phyloP scores from a whole-genome alignment of 1,140 invertebrate genomes.

The Drosophila baimaii region DNA sequence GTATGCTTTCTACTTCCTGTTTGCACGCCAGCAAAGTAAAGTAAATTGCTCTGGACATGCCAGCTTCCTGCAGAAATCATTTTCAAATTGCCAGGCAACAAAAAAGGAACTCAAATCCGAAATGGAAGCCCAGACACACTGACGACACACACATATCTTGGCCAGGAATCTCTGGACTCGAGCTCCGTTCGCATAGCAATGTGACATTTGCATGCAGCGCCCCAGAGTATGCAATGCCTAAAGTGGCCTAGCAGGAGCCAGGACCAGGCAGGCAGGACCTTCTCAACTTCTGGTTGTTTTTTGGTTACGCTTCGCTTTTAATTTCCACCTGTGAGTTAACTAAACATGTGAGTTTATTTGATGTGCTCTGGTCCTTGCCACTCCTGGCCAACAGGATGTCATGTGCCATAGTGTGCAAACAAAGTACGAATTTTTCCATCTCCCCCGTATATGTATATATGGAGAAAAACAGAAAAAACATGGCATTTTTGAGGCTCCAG shows the following conservation, averaged over 20 bases:
- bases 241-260: conserved; percentile 38
- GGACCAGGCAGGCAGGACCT: conserved; percentile 14
- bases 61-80: conserved; percentile 75
- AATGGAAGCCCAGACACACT: conserved; percentile 21
- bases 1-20: conserved; percentile 64
- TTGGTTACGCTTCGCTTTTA: conserved; percentile 75
- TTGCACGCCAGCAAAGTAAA: conserved; percentile 61
- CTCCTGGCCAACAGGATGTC: conserved; percentile 28
- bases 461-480: conserved; percentile 23
- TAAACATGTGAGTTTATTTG: conserved; percentile 77
- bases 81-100: conserved; percentile 60
- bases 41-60: conserved; percentile 73
- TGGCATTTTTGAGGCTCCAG: conserved; percentile 12
- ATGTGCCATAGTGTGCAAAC: conserved; percentile 44
- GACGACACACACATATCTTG: conserved; percentile 27
- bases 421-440: conserved; percentile 26
- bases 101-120: conserved; percentile 35
- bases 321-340: conserved; percentile 76
- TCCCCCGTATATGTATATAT: background rate
- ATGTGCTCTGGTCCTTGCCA: conserved; percentile 37
- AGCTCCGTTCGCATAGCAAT: conserved; percentile 56
- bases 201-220: conserved; percentile 75
- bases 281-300: conserved; percentile 36
- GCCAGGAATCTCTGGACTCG: conserved; percentile 28
- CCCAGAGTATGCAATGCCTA: conserved; percentile 71